Base-by-base conservation (phyloP, 2,113 vertebrate species). In the Aspiorhynchus laticeps region DNA sequence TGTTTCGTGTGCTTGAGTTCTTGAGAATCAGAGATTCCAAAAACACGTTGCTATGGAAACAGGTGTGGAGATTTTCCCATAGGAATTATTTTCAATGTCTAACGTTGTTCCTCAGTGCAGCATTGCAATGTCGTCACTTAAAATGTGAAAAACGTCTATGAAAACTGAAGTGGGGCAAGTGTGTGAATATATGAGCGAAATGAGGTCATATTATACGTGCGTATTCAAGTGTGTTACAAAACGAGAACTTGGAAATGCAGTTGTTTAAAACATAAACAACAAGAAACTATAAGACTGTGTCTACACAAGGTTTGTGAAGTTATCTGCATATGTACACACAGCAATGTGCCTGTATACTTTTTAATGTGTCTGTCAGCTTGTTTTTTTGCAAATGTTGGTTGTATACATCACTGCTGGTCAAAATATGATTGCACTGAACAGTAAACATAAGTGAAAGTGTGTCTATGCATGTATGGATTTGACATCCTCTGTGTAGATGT, bases 1-100 rank as follows among this genome's bases (percentile, higher is more conserved):
- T 95, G 95, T 96, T 95, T 96, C 96, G 95, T 96, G 97, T 98
- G 96, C 96, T 97, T 96, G 96, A 97, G 97, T 97, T 96, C 96
- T 93, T 95, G 95, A 95, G 95, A 97, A 96, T 95, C 94, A 95
- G 96, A 95, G 94, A 95, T 96, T 95, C 88, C 76, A 94, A 95
- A 96, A 93, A 94, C 94, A 84, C 90, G 94, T 95, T 94, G 94
- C 95, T 95, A 95, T 95, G 95, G 95, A 96, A 95, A 96, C 94
- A 81, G 93, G 92, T 93, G 91, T 95, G 93, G 91, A 93, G 95
- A 92, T 84, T 48, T 73, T 84, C 67, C 82, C 43, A 56, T 41
- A 59, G 67, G 51, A 84, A 84, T 59, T 31, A 69, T 48, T 83
- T 83, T 83, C 61, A 69, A 19, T 80, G 56, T 80, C 12, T 61